Evolutionary conservation across 2,113 vertebrate genomes (phyloP).

Genomic region (Aphyosemion australe): DNA sequence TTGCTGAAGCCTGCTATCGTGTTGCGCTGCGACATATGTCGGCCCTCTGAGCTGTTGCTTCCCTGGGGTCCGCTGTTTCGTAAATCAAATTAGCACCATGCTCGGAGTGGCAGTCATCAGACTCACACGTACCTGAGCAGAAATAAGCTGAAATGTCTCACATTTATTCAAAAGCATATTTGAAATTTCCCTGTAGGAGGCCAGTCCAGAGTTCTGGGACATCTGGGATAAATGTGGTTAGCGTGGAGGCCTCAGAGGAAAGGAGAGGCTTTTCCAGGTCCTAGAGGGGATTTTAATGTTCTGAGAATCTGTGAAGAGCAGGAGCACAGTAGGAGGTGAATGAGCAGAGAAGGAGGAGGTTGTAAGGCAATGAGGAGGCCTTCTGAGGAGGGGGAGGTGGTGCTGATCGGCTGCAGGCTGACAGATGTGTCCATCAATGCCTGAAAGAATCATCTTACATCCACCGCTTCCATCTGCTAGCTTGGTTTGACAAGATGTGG

Average conservation of each 20-base stretch:
- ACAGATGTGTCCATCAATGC: conserved; percentile 65
- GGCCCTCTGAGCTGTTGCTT: conserved; percentile 49
- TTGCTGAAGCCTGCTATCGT: conserved; percentile 55
- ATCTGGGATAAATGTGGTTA: conserved; percentile 57
- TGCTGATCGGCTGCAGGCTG: conserved; percentile 30
- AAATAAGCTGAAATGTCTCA: background rate
- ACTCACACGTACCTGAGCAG: conserved; percentile 9
- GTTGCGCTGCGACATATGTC: conserved; percentile 68
- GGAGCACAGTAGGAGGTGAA: conserved; percentile 59
- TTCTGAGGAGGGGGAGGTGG: conserved; percentile 5
- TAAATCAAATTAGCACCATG: conserved; percentile 67
- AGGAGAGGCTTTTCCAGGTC: conserved; percentile 41
- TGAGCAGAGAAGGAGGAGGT: conserved; percentile 44
- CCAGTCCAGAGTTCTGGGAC: conserved; percentile 15
- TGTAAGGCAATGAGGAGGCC: conserved; percentile 24
- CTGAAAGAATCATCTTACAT: conserved; percentile 68
- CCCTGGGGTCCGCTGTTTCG: conserved; percentile 34
- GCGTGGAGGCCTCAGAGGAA: conserved; percentile 39
- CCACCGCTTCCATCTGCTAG: conserved; percentile 64
- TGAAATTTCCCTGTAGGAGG: conserved; percentile 18
- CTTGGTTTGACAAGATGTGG: background rate
- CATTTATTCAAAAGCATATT: too few species aligned
- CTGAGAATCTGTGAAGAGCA: conserved; percentile 55
- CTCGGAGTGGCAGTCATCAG: conserved; percentile 20
- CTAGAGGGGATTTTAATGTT: conserved; percentile 52